Evolutionary conservation across 2,888 invertebrate species (phyloP).

Genomic region (Chromoteleia sp.): DNA sequence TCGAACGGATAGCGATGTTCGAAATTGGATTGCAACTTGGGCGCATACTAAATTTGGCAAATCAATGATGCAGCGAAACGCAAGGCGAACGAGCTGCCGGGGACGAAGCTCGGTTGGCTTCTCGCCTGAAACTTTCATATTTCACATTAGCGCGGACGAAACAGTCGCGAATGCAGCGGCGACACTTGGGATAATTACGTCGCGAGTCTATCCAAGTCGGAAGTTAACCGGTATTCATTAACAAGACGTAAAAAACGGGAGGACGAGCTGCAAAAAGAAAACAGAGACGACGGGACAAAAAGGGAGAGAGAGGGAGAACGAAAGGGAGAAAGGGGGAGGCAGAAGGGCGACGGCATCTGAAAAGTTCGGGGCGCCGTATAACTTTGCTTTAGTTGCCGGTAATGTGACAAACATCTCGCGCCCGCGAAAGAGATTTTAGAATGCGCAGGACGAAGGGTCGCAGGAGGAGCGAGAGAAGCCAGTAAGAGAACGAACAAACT

Average conservation of each 20-base stretch:
- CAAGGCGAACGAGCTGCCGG: conserved; percentile 52
- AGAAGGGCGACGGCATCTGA: conserved; percentile 13
- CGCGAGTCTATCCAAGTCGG: conserved; percentile 67
- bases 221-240: conserved; percentile 76
- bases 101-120: conserved; percentile 75
- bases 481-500: conserved; percentile 74
- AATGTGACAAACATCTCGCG: conserved; percentile 78
- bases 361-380: conserved; percentile 70
- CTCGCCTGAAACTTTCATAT: conserved; percentile 70
- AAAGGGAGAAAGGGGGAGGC: conserved; percentile 11
- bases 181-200: conserved; percentile 72
- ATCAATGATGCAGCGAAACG: conserved; percentile 74
- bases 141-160: conserved; percentile 33
- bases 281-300: conserved; percentile 17
- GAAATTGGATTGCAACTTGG: conserved; percentile 31
- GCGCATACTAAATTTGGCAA: conserved; percentile 72
- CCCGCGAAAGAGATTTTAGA: conserved; percentile 64
- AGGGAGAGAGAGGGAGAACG: not conserved
- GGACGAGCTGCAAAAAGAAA: conserved; percentile 13
- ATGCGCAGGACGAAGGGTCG: conserved; percentile 59
- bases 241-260: conserved; percentile 71
- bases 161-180: conserved; percentile 12
- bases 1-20: not conserved
- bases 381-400: conserved; percentile 73
- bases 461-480: conserved; percentile 26